A percentile compares a stretch with the other conserved stretches of the same genome.
phyloP scores from a whole-genome alignment of 2,888 invertebrate species.

The Drosophila anomelani region DNA sequence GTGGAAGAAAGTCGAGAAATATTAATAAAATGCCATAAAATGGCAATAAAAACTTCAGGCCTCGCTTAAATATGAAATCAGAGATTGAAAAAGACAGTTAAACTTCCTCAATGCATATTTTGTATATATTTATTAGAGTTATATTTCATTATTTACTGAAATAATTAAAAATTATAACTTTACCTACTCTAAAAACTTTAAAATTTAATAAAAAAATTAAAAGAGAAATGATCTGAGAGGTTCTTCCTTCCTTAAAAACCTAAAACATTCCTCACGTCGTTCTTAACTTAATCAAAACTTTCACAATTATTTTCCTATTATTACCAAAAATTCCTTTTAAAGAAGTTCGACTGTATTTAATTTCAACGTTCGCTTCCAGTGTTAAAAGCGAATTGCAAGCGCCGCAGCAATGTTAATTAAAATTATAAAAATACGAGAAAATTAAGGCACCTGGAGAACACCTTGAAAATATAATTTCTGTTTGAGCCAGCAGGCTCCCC shows the following conservation, averaged over 20 bases:
- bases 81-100: conserved; percentile 37
- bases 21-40: conserved; percentile 76
- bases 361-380: conserved; percentile 27
- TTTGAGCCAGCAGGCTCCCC: conserved; percentile 47
- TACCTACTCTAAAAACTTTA: too few relatives aligned
- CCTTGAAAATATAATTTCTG: conserved; percentile 78
- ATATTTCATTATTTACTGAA: background rate
- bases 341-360: conserved; percentile 4
- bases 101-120: background rate
- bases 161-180: background rate
- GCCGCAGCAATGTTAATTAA: conserved; percentile 69
- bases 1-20: conserved; percentile 51
- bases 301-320: too few relatives aligned
- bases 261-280: too few relatives aligned
- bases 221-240: fast-evolving
- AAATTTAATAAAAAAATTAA: too few relatives aligned
- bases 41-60: conserved; percentile 67
- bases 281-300: too few relatives aligned
- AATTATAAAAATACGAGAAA: conserved; percentile 60
- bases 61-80: conserved; percentile 64
- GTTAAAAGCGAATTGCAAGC: conserved; percentile 71
- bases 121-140: background rate
- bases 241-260: too few relatives aligned
- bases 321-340: background rate
- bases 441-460: conserved; percentile 62